Evolutionary conservation across 2,113 vertebrate species (phyloP).

Genomic region (Numenius arquata): DNA sequence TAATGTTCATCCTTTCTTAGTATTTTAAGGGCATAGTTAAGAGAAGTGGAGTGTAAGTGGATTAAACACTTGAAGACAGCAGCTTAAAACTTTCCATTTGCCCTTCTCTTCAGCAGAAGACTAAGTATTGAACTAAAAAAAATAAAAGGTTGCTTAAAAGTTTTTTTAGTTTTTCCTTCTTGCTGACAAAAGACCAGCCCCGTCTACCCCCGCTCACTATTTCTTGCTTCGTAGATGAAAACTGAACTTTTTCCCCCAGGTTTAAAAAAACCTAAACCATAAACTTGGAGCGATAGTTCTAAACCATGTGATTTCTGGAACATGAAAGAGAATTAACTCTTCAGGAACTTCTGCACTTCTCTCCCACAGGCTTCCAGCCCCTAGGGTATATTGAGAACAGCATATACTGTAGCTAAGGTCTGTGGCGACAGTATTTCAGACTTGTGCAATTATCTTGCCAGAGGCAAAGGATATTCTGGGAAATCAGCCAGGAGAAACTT

Average conservation of each 20-base stretch:
- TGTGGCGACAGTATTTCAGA: not conserved
- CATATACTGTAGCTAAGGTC: not conserved
- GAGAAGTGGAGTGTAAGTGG: not conserved
- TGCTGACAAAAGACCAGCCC: not conserved
- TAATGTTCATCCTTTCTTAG: not conserved
- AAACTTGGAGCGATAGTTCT: not conserved
- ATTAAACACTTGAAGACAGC: not conserved
- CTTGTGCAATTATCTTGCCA: conserved; percentile 43
- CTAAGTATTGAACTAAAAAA: not conserved
- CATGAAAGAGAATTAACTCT: not conserved
- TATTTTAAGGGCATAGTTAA: not conserved
- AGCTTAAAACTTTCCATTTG: not conserved
- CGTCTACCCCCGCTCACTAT: not conserved
- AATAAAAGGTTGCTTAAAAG: not conserved
- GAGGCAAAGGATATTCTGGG: conserved; percentile 51
- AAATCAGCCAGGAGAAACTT: conserved; percentile 51
- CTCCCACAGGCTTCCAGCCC: not conserved
- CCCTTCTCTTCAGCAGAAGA: not conserved
- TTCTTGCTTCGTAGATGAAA: not conserved
- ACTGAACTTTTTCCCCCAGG: not conserved
- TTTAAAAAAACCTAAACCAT: not conserved
- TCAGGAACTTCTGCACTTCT: not conserved
- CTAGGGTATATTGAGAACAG: not conserved
- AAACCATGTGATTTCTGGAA: not conserved
- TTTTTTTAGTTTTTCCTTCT: too few relatives aligned